A percentile compares a stretch with the other conserved stretches of the same genome.
These are phyloP conservation scores for Drosophila suzukii DNA, from an alignment of 1,140 invertebrate genomes.

Conservation along the genomic window DNA sequence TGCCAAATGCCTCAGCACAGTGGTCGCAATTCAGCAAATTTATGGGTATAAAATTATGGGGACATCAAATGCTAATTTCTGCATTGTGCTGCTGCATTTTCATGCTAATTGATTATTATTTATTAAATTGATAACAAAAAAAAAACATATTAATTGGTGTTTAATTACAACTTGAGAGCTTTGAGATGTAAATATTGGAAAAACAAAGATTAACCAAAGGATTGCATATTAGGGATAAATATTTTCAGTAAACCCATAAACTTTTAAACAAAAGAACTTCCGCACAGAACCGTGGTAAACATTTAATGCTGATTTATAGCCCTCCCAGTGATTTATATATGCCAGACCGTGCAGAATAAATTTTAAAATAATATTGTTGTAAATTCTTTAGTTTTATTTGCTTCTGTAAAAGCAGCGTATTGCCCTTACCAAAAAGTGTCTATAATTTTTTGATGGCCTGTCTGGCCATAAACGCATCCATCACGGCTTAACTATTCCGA, in stretches of 20 bases:
- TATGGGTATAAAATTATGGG: not conserved
- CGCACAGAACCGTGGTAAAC: not conserved
- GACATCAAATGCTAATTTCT: not conserved
- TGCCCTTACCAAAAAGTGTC: constrained; percentile 6
- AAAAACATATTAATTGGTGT: not conserved
- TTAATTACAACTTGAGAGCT: constrained; percentile 28
- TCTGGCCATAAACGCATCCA: constrained; percentile 8
- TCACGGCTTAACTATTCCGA: constrained; percentile 18
- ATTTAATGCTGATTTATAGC: not conserved
- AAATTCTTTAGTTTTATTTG: constrained; percentile 18
- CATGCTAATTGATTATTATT: constrained; percentile 1
- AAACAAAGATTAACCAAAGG: not conserved
- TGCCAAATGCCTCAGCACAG: constrained; percentile 64
- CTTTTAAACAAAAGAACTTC: not conserved
- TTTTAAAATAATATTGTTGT: constrained; percentile 15
- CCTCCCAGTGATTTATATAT: not conserved
- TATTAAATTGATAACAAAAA: not conserved
- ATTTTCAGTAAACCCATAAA: too few relatives aligned
- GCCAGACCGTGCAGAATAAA: constrained; percentile 1
- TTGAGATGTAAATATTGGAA: not conserved
- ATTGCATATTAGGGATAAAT: too few relatives aligned
- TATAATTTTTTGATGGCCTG: constrained; percentile 30
- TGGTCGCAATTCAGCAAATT: constrained; percentile 36
- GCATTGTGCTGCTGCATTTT: constrained; percentile 40
- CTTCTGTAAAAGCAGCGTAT: not conserved